Evolutionary conservation across 2,797 vertebrate species (phyloP), one percentile per base, ranked within the genome.

Genomic region (Acrossocheilus fasciatus): DNA sequence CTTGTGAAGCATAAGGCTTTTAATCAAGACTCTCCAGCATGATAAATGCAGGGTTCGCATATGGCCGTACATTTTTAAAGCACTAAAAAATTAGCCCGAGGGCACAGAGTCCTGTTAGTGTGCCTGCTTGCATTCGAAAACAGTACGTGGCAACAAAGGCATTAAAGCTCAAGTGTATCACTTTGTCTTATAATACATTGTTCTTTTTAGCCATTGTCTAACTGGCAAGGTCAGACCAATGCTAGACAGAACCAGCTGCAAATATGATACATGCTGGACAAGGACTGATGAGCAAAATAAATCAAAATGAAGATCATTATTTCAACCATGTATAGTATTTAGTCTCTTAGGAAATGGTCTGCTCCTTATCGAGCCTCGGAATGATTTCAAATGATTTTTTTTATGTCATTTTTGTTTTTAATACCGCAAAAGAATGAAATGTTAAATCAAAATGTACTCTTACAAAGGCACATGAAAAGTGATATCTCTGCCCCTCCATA

Each of bases 21-120:
- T 80, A 84, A 84, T 79, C 76, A 80, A 80, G 41, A 80, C 18
- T 54, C 57, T 41, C 23, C 34, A 34, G n/a, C 45, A 36, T 76
- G 47, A 81, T 74, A 81, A 87, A 85, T 88, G 82, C 26, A 59
- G 10, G 69, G 45, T 62, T 47, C 15, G 59, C 76, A 87, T 54
- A 84, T 72, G 45, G 77, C 76, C 12, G 34, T 66, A 75, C 69
- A 84, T 52, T 68, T 54, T 84, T 73, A 45, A 47, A 72, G 78
- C 87, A 43, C 26, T 66, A 75, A 64, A 75, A 76, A 78, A 83
- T 57, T 87, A 73, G 62, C 45, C 50, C 4, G n/a, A 69, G 64
- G 75, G 17, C 20, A 0, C 36, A 62, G 36, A 85, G 66, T 47
- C 84, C 52, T 85, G 36, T 79, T 62, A 78, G 64, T 23, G 50